Conservation (phyloP, 2,113 vertebrate genomes). For the Platysteira castanea region DNA sequence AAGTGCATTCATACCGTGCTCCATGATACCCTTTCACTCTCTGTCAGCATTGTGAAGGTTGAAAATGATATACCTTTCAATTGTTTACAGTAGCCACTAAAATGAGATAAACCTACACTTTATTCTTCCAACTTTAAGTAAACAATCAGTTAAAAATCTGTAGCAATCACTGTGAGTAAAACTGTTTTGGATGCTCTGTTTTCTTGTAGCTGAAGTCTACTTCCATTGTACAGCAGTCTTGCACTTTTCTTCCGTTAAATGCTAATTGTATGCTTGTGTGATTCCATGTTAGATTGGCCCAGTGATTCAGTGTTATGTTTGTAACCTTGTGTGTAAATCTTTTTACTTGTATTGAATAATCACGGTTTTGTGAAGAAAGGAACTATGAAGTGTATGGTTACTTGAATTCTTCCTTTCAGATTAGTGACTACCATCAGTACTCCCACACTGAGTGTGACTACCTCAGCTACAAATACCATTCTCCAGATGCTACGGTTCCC, state of each 20-base stretch:
- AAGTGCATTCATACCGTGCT: neutral
- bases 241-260: neutral
- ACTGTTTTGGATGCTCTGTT: neutral
- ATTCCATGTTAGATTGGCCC: neutral
- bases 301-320: neutral
- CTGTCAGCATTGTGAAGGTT: neutral
- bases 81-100: neutral
- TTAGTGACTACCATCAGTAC: conserved; percentile 26
- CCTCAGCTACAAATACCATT: conserved; percentile 36
- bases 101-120: neutral
- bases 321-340: neutral
- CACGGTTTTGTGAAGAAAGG: conserved; percentile 1
- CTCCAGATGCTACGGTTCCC: conserved; percentile 35
- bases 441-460: conserved; percentile 42
- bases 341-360: conserved; percentile 13
- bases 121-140: neutral
- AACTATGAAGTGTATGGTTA: neutral
- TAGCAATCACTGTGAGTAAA: neutral
- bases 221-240: neutral
- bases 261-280: neutral
- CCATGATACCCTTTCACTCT: neutral
- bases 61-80: neutral
- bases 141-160: neutral
- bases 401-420: conserved; percentile 35
- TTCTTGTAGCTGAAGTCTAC: neutral